Conservation (phyloP, 2,888 invertebrate genomes). For the Patella ulyssiponensis region DNA sequence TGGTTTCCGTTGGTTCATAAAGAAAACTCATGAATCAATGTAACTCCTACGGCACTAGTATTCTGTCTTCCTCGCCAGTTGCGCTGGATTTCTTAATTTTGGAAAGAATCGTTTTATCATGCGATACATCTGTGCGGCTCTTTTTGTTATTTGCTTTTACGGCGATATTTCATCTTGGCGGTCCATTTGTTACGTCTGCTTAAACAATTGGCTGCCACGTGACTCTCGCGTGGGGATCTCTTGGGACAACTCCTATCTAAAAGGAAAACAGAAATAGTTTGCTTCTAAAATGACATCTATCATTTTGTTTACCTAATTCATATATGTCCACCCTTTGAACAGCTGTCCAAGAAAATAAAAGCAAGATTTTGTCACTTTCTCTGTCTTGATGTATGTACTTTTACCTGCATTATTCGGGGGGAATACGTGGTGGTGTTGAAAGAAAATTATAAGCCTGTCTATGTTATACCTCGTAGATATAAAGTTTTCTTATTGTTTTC, state of each 20-base stretch:
- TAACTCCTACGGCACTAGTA: constrained; percentile 1
- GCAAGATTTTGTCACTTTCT: constrained; percentile 7
- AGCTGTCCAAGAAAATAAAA: background rate
- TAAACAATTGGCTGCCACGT: constrained; percentile 12
- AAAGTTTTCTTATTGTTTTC: no score
- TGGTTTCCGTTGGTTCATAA: background rate
- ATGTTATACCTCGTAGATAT: no score
- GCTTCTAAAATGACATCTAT: background rate
- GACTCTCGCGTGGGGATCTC: constrained; percentile 9
- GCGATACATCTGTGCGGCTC: constrained; percentile 9
- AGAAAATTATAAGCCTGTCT: no score
- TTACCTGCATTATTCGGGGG: no score
- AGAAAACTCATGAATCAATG: constrained; percentile 11
- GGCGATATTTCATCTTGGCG: constrained; percentile 12
- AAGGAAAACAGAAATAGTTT: background rate
- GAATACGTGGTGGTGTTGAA: no score
- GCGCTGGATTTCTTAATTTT: constrained; percentile 2
- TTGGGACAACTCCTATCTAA: background rate
- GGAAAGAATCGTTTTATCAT: constrained; percentile 12
- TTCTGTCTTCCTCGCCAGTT: constrained; percentile 5
- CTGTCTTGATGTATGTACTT: background rate
- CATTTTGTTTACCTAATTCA: constrained; percentile 3
- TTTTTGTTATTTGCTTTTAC: constrained; percentile 13
- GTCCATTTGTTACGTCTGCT: constrained; percentile 11
- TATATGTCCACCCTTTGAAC: constrained; percentile 13